These are phyloP conservation scores for Bombus consobrinus DNA, from an alignment of 1,140 invertebrate genomes.

Conservation along the genomic window DNA sequence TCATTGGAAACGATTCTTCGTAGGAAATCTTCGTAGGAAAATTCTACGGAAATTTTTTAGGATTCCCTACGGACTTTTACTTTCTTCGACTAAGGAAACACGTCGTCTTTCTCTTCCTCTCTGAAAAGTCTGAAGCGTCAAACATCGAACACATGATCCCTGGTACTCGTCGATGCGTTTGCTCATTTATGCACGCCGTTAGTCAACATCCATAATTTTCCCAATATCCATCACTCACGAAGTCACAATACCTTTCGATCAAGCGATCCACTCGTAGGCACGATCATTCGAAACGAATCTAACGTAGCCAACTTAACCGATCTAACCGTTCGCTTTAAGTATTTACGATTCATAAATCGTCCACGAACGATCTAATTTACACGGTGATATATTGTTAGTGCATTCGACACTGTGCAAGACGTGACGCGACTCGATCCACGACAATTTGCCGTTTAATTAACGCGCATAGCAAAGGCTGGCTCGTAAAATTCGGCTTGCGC, in stretches of 20 bases:
- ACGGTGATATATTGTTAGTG: constrained; percentile 25
- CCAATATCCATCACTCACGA: background rate
- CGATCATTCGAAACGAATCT: background rate
- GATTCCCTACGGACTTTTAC: no score
- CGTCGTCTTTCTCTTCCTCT: no score
- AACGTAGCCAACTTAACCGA: background rate
- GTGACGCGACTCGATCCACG: constrained; percentile 5
- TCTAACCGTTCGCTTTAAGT: no score
- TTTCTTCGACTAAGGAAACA: no score
- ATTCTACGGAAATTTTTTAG: no score
- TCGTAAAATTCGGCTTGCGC: constrained; percentile 56
- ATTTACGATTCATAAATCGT: constrained; percentile 38
- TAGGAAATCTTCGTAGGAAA: no score
- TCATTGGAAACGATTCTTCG: background rate
- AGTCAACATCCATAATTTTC: background rate
- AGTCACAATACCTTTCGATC: background rate
- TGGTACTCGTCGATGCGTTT: background rate
- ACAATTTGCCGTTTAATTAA: constrained; percentile 59
- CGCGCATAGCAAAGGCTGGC: constrained; percentile 16
- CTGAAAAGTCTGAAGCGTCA: no score
- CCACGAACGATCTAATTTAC: constrained; percentile 24
- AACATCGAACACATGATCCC: background rate
- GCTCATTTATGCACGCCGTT: no score
- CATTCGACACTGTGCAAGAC: constrained; percentile 28
- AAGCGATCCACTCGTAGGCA: background rate